These are phyloP conservation scores for Tragelaphus eurycerus DNA, from an alignment of 2,797 vertebrate species.

Conservation along the genomic window DNA sequence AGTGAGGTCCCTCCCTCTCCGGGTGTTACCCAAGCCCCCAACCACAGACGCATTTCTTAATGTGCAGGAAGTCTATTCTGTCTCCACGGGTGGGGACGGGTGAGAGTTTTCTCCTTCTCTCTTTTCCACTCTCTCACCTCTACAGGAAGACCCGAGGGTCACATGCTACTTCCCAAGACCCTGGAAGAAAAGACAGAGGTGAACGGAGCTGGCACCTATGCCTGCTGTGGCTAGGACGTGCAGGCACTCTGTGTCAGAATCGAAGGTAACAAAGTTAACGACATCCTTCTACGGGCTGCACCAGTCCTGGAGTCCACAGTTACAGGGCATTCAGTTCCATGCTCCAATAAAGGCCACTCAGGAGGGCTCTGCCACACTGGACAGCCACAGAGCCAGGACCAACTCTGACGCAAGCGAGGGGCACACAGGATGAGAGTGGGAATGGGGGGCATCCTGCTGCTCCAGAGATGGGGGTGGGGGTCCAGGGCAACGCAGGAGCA, in stretches of 20 bases:
- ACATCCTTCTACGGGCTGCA: neutral
- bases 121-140: neutral
- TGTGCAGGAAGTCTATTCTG: neutral
- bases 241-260: neutral
- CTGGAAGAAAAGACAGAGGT: neutral
- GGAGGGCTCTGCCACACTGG: neutral
- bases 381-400: neutral
- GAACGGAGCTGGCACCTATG: accelerated
- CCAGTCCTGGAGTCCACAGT: neutral
- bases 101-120: neutral
- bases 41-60: neutral
- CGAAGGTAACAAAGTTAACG: neutral
- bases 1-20: accelerated
- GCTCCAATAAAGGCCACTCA: neutral
- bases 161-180: neutral
- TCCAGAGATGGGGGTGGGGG: neutral
- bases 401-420: too few species aligned
- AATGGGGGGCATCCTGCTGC: neutral
- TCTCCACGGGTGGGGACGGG: neutral
- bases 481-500: neutral
- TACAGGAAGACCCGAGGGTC: neutral
- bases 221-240: neutral
- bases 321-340: neutral
- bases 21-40: neutral
- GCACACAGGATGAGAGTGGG: neutral